Evolutionary conservation across 2,113 vertebrate genomes (phyloP).

Genomic region (Enhydra lutris): DNA sequence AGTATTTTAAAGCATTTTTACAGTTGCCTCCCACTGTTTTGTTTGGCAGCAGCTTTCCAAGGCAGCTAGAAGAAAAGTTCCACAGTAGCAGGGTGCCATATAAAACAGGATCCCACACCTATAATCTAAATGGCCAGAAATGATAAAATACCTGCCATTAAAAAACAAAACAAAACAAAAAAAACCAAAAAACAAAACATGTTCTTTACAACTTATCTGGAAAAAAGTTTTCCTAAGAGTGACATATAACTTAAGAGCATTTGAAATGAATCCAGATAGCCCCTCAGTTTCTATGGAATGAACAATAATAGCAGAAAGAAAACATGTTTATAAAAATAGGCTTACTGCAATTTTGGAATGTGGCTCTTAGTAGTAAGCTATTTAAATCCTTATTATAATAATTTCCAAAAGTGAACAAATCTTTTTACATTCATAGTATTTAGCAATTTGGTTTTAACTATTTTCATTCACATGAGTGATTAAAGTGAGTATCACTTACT

Average conservation of each 20-base stretch:
- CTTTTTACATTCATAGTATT: neutral
- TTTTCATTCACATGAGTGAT: neutral
- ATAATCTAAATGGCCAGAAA: slow-evolving; percentile 75
- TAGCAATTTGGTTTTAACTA: neutral
- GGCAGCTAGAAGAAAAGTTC: slow-evolving; percentile 77
- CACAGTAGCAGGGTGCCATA: slow-evolving; percentile 79
- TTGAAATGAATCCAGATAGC: slow-evolving; percentile 66
- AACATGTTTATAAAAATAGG: slow-evolving; percentile 49
- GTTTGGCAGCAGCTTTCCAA: slow-evolving; percentile 78
- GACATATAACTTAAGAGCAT: slow-evolving; percentile 68
- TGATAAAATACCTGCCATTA: slow-evolving; percentile 79
- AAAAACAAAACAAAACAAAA: slow-evolving; percentile 71
- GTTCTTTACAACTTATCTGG: slow-evolving; percentile 75
- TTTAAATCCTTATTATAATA: slow-evolving; percentile 55
- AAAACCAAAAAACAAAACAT: slow-evolving; percentile 65
- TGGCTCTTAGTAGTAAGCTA: neutral
- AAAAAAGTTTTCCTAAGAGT: slow-evolving; percentile 72
- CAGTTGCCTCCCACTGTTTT: slow-evolving; percentile 79
- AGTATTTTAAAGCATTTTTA: slow-evolving; percentile 80
- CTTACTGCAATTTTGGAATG: slow-evolving; percentile 28
- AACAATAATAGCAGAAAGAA: slow-evolving; percentile 20
- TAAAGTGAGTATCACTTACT: neutral
- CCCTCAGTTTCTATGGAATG: slow-evolving; percentile 41
- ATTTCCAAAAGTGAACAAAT: neutral
- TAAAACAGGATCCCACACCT: slow-evolving; percentile 85